Percentiles rank a stretch among this genome's conserved stretches.
These are phyloP conservation scores for Escarpia spicata DNA, from an alignment of 2,888 invertebrate genomes.

Conservation along the genomic window DNA sequence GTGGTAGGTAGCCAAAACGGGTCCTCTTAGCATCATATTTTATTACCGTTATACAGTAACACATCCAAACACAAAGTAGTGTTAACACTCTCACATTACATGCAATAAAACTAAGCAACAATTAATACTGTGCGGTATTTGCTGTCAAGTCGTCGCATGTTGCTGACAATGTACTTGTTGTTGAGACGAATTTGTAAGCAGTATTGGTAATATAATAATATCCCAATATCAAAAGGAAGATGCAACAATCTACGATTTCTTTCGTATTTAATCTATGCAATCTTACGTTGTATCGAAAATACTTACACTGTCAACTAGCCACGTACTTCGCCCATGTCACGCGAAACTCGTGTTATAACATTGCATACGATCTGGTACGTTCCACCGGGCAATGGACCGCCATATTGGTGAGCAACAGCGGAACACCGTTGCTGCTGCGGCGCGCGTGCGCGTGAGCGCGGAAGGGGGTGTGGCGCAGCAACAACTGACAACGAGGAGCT, in stretches of 20 bases:
- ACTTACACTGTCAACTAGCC: not conserved
- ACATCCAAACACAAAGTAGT: not conserved
- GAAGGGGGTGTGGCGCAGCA: not conserved
- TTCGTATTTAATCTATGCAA: not conserved
- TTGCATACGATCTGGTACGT: not conserved
- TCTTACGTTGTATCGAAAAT: not conserved
- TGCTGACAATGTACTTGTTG: not conserved
- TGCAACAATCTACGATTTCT: not conserved
- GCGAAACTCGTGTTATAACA: not conserved
- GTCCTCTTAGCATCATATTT: not conserved
- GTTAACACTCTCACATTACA: not conserved
- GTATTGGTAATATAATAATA: not conserved
- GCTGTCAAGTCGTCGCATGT: not conserved
- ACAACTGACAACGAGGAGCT: not conserved
- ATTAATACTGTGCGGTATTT: not conserved
- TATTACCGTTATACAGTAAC: not conserved
- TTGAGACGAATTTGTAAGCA: not conserved
- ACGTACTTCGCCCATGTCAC: too few relatives aligned
- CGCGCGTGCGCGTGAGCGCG: not conserved
- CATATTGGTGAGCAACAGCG: not conserved
- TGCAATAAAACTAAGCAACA: not conserved
- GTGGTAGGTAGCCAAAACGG: too few relatives aligned
- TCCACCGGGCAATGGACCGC: not conserved
- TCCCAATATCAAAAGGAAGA: not conserved
- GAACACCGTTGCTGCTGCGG: not conserved